Conservation (phyloP, 2,797 vertebrate genomes). For the Serranus cabrilla region DNA sequence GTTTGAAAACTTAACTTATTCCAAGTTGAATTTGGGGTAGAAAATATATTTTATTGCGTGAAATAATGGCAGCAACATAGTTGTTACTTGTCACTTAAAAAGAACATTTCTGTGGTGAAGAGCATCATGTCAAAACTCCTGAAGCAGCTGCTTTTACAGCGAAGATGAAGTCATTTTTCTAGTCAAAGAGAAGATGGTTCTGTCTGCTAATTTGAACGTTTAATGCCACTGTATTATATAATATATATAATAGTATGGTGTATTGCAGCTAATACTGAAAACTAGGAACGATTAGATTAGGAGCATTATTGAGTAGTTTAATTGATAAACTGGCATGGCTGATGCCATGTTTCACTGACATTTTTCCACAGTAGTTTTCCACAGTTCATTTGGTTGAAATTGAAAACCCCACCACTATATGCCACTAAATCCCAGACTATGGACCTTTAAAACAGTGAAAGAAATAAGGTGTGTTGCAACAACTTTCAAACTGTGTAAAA, state of each 20-base stretch:
- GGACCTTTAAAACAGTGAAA: too few species aligned
- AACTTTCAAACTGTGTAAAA: neutral
- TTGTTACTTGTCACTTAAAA: conserved; percentile 9
- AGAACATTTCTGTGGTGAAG: neutral
- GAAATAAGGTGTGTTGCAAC: too few species aligned
- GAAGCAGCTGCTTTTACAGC: conserved; percentile 6
- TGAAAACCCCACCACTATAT: too few species aligned
- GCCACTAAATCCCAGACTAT: too few species aligned
- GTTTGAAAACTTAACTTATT: conserved; percentile 14
- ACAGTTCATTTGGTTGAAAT: too few species aligned
- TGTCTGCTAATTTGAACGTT: neutral
- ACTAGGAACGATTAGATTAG: neutral
- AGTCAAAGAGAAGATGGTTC: neutral
- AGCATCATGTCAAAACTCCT: conserved; percentile 4
- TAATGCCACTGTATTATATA: neutral
- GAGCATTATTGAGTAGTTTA: neutral
- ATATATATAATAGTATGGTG: neutral
- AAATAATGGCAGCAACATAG: neutral
- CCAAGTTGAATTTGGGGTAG: neutral
- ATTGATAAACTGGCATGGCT: neutral
- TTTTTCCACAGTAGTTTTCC: too few species aligned
- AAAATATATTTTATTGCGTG: conserved; percentile 11
- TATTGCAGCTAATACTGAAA: neutral
- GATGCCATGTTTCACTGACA: neutral
- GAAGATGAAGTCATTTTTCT: neutral